Percentiles rank a stretch among this genome's conserved stretches.
Conservation (phyloP, 2,797 vertebrate species). For the Cynopterus sphinx region DNA sequence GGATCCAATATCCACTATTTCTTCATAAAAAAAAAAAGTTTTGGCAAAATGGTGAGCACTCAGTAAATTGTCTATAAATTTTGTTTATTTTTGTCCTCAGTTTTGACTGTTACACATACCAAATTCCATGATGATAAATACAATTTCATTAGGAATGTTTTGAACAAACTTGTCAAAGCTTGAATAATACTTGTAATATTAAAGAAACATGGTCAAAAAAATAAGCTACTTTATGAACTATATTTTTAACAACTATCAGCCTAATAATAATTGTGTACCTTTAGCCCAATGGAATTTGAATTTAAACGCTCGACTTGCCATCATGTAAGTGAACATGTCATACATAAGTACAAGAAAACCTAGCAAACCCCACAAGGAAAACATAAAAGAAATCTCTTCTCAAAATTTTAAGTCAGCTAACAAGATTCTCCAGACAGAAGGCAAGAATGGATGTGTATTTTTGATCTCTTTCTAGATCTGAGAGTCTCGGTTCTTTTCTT, state of each 20-base stretch:
- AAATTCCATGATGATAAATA: not conserved
- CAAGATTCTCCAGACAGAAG: slow-evolving; percentile 40
- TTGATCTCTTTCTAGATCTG: not conserved
- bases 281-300: not conserved
- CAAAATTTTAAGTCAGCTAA: not conserved
- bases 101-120: not conserved
- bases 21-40: not conserved
- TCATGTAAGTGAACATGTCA: not conserved
- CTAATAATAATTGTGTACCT: not conserved
- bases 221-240: not conserved
- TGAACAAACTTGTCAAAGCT: not conserved
- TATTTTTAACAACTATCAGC: not conserved
- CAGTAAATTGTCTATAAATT: not conserved
- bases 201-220: not conserved
- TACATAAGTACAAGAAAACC: slow-evolving; percentile 27
- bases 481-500: not conserved
- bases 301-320: not conserved
- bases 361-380: not conserved
- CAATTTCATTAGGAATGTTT: not conserved
- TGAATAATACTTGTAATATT: not conserved
- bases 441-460: slow-evolving; percentile 9
- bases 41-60: not conserved
- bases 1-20: not conserved
- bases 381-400: not conserved
- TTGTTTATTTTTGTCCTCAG: not conserved